Evolutionary conservation across 2,797 vertebrate genomes (phyloP), one percentile per base, ranked within the genome.

Genomic region (Phataginus tetradactyla): DNA sequence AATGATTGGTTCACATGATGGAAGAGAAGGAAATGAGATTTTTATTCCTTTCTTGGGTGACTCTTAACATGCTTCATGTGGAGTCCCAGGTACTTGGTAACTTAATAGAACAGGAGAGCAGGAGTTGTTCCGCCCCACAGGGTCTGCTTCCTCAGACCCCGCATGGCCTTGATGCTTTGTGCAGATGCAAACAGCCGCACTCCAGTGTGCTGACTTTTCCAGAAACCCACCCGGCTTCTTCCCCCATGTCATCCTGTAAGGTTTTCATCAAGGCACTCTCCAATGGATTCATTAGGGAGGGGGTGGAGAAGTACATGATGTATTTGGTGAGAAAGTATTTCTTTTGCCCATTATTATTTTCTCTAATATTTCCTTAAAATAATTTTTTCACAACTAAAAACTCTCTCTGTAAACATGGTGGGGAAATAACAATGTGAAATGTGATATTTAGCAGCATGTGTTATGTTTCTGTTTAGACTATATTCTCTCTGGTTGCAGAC

Each of bases 401-500:
- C 61, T 45, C 66, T 51, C 59, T 8, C 49, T 57, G 17, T 25
- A 66, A 69, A 9, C 45, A 55, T 85, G 66, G 59, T 2, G 53
- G 71, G 7, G 34, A 68, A 84, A 91, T 59, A 84, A 83, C n/a
- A 32, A 84, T 5, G 29, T 86, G 78, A 92, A 91, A 84, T n/a
- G 37, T 89, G 94, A 75, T 66, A 42, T 63, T 95, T 69, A 63
- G 32, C 71, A 71, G 74, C 14, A 0, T 11, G 37, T 57, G 20
- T n/a, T 69, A 68, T n/a, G 64, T 90, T 96, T 96, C 91, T 91
- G 89, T 87, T 90, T 92, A 90, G 75, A 85, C 42, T 93, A 2
- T n/a, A 37, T 55, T 25, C 57, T 85, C 34, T 71, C 49, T 20
- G 75, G n/a, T 27, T 86, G 29, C 93, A 85, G 51, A 92, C 32